A percentile compares a stretch with the other conserved stretches of the same genome.
These are phyloP conservation scores for Bombus sylvicola DNA, from an alignment of 1,140 invertebrate species.

Conservation along the genomic window DNA sequence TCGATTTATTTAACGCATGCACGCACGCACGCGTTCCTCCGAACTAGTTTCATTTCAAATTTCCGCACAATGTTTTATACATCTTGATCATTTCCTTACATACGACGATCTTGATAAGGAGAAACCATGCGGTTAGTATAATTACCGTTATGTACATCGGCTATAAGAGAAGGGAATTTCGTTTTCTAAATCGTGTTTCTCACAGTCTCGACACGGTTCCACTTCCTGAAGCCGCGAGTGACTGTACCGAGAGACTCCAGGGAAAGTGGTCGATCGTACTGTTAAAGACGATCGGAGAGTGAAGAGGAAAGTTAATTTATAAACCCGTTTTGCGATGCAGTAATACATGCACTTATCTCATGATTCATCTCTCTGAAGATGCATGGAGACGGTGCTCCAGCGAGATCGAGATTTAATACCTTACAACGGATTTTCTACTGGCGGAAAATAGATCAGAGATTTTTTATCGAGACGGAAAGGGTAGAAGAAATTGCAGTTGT, in stretches of 20 bases:
- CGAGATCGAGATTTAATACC: conserved; percentile 7
- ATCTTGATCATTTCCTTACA: background rate
- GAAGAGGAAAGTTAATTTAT: conserved; percentile 17
- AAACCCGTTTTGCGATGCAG: background rate
- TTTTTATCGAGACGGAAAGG: background rate
- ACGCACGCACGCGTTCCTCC: background rate
- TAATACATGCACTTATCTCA: background rate
- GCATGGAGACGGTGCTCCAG: too few relatives aligned
- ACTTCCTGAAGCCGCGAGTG: background rate
- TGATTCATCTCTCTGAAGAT: background rate
- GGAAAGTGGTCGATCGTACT: conserved; percentile 11
- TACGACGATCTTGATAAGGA: background rate
- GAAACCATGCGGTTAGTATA: background rate
- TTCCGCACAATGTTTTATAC: background rate
- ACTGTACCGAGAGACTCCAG: background rate
- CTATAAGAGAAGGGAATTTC: background rate
- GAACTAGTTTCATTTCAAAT: background rate
- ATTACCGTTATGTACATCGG: background rate
- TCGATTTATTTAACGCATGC: background rate
- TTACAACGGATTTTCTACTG: background rate
- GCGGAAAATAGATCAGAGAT: background rate
- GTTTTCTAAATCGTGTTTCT: background rate
- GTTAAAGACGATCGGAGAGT: conserved; percentile 6
- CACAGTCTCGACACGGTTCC: background rate
- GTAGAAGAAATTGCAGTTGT: background rate